These are phyloP conservation scores for Porphyrio hochstetteri DNA, from an alignment of 2,113 vertebrate species.

Conservation along the genomic window DNA sequence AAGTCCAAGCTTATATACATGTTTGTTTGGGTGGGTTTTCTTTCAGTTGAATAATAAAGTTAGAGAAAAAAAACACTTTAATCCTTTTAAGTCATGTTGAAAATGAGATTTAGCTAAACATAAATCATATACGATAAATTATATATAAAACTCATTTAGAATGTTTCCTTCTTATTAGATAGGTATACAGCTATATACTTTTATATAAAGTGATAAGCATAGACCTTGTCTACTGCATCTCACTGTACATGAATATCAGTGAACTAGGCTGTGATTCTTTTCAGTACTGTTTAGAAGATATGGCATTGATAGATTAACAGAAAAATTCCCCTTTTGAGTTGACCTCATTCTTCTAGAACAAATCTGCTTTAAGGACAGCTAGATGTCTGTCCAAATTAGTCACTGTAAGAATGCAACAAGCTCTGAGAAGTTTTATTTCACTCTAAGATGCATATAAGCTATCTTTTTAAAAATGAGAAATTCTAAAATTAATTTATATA, in stretches of 20 bases:
- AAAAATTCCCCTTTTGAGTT: constrained; percentile 45
- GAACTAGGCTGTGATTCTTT: not conserved
- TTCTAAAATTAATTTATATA: not conserved
- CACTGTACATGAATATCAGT: not conserved
- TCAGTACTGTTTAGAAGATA: constrained; percentile 15
- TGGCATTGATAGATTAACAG: constrained; percentile 54
- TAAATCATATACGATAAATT: not conserved
- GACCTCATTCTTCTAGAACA: constrained; percentile 31
- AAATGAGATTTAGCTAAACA: not conserved
- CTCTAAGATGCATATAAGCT: not conserved
- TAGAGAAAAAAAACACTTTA: not conserved
- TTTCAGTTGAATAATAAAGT: not conserved
- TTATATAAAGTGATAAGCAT: not conserved
- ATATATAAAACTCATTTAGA: not conserved
- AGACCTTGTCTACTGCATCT: not conserved
- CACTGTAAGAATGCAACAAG: constrained; percentile 28
- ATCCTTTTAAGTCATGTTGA: not conserved
- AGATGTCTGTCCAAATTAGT: constrained; percentile 32
- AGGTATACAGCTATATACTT: not conserved
- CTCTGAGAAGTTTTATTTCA: not conserved
- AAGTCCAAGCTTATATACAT: not conserved
- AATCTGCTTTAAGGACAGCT: constrained; percentile 6
- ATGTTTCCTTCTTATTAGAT: not conserved
- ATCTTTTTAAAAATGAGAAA: not conserved
- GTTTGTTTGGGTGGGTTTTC: not conserved